Percentiles rank a stretch among this genome's conserved stretches.
These are phyloP conservation scores for Orestias chungarensis DNA, from an alignment of 2,797 vertebrate species.

Conservation along the genomic window DNA sequence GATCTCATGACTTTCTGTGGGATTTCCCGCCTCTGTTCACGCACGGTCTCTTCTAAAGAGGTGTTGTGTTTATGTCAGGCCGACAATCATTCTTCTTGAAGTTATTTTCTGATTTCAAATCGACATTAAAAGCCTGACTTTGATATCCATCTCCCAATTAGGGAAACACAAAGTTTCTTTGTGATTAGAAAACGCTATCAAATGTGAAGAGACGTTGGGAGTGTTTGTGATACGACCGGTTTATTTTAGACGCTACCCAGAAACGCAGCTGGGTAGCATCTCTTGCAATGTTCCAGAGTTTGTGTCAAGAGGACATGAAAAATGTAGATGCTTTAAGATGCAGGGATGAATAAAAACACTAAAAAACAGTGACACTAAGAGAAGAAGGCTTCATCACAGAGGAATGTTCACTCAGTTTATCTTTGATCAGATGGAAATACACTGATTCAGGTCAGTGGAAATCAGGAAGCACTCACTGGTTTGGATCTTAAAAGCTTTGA, in stretches of 20 bases:
- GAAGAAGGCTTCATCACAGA: not conserved
- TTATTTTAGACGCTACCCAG: too few species aligned
- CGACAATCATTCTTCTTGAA: conserved; percentile 13
- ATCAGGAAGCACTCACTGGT: not conserved
- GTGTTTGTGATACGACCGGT: too few species aligned
- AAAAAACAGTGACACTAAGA: not conserved
- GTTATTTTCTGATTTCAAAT: conserved; percentile 11
- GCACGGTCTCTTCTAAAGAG: not conserved
- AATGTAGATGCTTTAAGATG: conserved; percentile 6
- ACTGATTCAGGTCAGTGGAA: not conserved
- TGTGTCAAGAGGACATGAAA: not conserved
- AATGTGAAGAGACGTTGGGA: not conserved
- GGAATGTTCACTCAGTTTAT: not conserved
- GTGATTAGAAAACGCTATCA: not conserved
- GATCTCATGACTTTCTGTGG: not conserved
- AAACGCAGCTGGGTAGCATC: conserved; percentile 10
- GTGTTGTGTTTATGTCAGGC: conserved; percentile 3
- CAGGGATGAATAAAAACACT: not conserved
- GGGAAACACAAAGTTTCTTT: not conserved
- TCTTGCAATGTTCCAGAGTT: not conserved
- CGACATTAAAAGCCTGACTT: conserved; percentile 11
- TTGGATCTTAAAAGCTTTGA: not conserved
- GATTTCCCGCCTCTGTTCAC: conserved; percentile 17
- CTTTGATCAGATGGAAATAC: not conserved
- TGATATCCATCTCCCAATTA: not conserved